Evolutionary conservation across 2,888 invertebrate genomes (phyloP).

Genomic region (Steinernema scapterisci): DNA sequence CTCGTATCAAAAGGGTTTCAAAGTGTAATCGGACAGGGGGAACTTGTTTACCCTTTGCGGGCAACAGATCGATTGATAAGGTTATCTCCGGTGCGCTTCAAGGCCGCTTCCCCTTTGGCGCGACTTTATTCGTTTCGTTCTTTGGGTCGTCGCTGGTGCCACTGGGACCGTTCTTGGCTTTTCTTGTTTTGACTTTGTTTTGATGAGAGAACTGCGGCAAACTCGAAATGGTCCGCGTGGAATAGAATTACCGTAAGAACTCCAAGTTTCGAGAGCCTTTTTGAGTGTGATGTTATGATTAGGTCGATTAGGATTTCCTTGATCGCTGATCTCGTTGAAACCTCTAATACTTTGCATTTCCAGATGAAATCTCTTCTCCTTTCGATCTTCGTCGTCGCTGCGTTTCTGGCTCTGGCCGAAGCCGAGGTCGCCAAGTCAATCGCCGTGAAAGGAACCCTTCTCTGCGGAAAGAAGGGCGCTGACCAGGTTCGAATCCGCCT

Average conservation of each 20-base stretch:
- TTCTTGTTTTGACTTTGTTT: too few relatives aligned
- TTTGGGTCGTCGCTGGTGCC: neutral
- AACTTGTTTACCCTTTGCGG: conserved; percentile 12
- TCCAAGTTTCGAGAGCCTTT: too few relatives aligned
- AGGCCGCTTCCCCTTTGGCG: neutral
- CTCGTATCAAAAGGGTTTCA: neutral
- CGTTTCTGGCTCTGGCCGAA: conserved; percentile 16
- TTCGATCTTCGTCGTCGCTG: neutral
- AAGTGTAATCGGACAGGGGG: neutral
- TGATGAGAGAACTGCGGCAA: too few relatives aligned
- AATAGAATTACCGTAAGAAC: too few relatives aligned
- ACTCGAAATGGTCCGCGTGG: too few relatives aligned
- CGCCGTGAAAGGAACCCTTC: conserved; percentile 37
- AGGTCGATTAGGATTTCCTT: neutral
- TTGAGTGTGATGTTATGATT: too few relatives aligned
- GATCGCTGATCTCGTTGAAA: neutral
- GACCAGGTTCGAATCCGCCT: conserved; percentile 35
- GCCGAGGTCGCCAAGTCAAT: conserved; percentile 31
- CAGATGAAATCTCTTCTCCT: neutral
- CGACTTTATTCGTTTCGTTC: neutral
- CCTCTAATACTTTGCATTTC: neutral
- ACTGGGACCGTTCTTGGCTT: too few relatives aligned
- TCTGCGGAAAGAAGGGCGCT: conserved; percentile 38
- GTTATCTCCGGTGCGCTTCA: conserved; percentile 14
- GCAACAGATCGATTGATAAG: conserved; percentile 4